Percentiles rank a stretch among this genome's conserved stretches.
Evolutionary conservation across 2,113 vertebrate species (phyloP).

Genomic region (Cyrtonyx montezumae): DNA sequence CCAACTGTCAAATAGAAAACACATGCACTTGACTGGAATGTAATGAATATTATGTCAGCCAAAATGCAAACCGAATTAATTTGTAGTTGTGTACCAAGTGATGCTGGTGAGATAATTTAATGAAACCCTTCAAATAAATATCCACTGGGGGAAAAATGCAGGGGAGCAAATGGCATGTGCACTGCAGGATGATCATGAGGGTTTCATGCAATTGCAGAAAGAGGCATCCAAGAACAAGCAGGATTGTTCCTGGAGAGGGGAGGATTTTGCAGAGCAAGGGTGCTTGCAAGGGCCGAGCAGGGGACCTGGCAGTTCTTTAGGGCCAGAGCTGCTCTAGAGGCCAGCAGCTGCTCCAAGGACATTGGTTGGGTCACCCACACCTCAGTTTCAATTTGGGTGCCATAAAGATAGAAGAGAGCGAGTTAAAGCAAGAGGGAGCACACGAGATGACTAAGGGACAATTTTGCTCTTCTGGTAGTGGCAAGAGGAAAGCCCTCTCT

Average conservation of each 20-base stretch:
- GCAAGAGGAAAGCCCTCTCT: neutral
- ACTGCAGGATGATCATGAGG: neutral
- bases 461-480: neutral
- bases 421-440: neutral
- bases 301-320: rapidly evolving
- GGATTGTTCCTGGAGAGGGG: too few relatives aligned
- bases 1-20: slow-evolving; percentile 45
- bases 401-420: neutral
- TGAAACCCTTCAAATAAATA: slow-evolving; percentile 59
- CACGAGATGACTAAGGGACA: neutral
- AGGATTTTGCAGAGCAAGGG: neutral
- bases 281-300: neutral
- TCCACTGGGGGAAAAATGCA: neutral
- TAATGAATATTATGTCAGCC: slow-evolving; percentile 65
- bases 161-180: neutral
- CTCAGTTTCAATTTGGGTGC: neutral
- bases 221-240: neutral
- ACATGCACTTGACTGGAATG: slow-evolving; percentile 36
- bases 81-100: slow-evolving; percentile 35
- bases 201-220: neutral
- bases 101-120: slow-evolving; percentile 46
- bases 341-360: neutral
- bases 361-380: neutral
- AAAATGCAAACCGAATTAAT: slow-evolving; percentile 64
- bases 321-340: neutral